phyloP scores from a whole-genome alignment of 2,113 vertebrate species.

The Plectropomus leopardus region DNA sequence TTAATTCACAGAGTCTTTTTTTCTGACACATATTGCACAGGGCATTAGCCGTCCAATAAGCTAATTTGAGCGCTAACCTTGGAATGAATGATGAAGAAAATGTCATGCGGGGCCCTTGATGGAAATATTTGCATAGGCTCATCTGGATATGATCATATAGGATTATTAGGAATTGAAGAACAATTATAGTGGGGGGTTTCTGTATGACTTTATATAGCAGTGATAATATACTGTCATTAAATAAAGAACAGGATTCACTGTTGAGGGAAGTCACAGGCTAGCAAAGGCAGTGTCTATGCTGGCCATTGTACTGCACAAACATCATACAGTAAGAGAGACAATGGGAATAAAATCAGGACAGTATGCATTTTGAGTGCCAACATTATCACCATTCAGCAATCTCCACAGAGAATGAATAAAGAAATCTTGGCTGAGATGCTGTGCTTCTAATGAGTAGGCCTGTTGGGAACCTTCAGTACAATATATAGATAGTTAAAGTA shows the following conservation, averaged over 20 bases:
- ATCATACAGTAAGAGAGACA: conserved; percentile 42
- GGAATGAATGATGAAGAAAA: conserved; percentile 30
- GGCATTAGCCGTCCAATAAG: conserved; percentile 16
- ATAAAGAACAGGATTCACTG: conserved; percentile 53
- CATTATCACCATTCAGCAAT: conserved; percentile 46
- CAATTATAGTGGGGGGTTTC: conserved; percentile 4
- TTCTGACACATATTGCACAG: conserved; percentile 30
- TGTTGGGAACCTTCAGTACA: conserved; percentile 36
- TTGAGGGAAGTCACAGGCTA: conserved; percentile 35
- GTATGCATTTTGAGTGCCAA: conserved; percentile 38
- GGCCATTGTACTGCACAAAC: conserved; percentile 36
- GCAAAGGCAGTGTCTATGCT: conserved; percentile 31
- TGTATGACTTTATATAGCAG: conserved; percentile 6
- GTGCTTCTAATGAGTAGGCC: conserved; percentile 17
- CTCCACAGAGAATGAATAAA: conserved; percentile 35
- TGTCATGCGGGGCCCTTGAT: conserved; percentile 33
- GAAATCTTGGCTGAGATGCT: conserved; percentile 34
- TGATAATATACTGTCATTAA: conserved; percentile 37
- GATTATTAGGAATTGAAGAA: conserved; percentile 27
- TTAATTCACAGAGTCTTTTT: conserved; percentile 42
- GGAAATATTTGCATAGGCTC: conserved; percentile 58
- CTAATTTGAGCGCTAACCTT: conserved; percentile 45
- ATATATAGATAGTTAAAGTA: conserved; percentile 21
- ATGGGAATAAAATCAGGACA: conserved; percentile 49
- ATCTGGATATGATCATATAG: conserved; percentile 46